Base-by-base conservation (phyloP, 2,888 invertebrate genomes). In the Stenotaenia linearis region DNA sequence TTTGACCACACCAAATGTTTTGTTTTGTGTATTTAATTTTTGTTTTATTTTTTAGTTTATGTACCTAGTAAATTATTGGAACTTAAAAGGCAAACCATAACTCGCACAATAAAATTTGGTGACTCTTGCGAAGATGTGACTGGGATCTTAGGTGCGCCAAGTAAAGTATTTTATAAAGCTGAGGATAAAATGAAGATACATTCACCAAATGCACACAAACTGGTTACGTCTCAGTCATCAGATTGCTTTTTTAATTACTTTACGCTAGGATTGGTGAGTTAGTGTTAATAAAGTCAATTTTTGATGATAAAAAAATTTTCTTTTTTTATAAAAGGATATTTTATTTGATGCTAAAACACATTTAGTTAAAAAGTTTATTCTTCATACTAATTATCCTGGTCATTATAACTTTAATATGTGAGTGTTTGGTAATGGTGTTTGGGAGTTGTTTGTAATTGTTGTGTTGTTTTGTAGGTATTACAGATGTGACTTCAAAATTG, bases 101-200 rank as follows among this genome's bases (percentile, higher is more conserved):
- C 90, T 69, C 90, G 91, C 82, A 91, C 92, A 85, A 89, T 96
- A 21, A 89, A 92, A 82, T 93, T 96, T 88, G 95, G 95, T 0
- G 93, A 94, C 85, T 91, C 92, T 61, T 93, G 93, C 83, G 94
- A 96, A 87, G 94, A 95, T 86, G 96, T 99, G 77, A 90, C 93
- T 50, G 91, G 93, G 32, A 92, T 92, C 80, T 89, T 99, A 80
- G 98, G 98, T 0, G 94, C 96, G 1, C 98, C 99, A 0, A 94
- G 94, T 80, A 90, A 90, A 80, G 92, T 97, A 1, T 98, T 96
- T 88, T 99, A 94, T 88, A 99, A 99, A 88, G 94, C 97, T 69
- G 98, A 99, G 87, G 98, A 99, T 87, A 99, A 98, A 89, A 98
- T 99, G 98, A 93, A 95, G 87, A 98, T 98, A 85, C 98, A 98